Conservation (phyloP, 2,113 vertebrate genomes). For the Dendrocopos noguchii region DNA sequence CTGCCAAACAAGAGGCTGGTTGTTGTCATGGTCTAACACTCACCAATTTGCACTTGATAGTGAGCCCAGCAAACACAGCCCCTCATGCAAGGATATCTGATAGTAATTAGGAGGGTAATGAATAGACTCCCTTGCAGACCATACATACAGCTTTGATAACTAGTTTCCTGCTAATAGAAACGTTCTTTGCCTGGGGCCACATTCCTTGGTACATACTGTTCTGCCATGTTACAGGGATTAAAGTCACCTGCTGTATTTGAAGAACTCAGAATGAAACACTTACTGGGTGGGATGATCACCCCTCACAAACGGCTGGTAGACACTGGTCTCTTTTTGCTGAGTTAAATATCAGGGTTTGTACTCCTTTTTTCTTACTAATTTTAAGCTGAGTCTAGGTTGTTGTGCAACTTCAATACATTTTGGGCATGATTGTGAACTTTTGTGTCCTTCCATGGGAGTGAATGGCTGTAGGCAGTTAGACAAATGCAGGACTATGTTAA, state of each 20-base stretch:
- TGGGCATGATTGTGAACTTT: not conserved
- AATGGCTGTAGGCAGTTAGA: not conserved
- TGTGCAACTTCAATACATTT: not conserved
- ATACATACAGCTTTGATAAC: not conserved
- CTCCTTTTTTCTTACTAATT: not conserved
- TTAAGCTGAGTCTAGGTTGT: not conserved
- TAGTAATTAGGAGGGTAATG: not conserved
- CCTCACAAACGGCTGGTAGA: not conserved
- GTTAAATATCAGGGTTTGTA: not conserved
- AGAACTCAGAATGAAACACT: not conserved
- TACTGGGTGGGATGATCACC: not conserved
- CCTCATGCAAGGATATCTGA: rapidly evolving
- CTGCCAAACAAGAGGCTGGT: not conserved
- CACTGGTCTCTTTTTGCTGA: not conserved
- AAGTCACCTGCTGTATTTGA: not conserved
- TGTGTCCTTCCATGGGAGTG: not conserved
- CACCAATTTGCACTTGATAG: not conserved
- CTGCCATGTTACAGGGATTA: not conserved
- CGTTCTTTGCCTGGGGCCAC: not conserved
- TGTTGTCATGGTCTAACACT: rapidly evolving
- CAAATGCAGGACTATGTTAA: not conserved
- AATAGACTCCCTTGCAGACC: not conserved
- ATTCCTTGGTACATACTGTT: not conserved
- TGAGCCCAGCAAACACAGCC: not conserved
- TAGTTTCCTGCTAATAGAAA: not conserved